These are phyloP conservation scores for Delphinapterus leucas DNA, from an alignment of 2,113 vertebrate species.

Conservation along the genomic window DNA sequence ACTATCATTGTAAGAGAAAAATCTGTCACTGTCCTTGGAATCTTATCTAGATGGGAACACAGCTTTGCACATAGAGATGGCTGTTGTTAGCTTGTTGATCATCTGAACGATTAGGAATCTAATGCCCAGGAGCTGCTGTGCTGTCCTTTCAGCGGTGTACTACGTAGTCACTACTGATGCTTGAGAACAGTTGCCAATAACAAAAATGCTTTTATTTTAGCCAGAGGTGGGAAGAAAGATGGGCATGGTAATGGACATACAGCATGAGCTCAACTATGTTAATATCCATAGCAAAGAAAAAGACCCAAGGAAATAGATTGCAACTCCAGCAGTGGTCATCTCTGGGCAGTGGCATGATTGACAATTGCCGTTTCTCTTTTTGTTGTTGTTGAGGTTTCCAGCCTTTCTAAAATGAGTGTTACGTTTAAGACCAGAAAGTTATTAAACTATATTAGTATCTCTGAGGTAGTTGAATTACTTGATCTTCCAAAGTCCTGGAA, in stretches of 20 bases:
- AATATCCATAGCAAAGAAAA: background rate
- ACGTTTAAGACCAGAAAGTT: background rate
- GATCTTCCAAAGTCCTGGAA: background rate
- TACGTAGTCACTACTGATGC: background rate
- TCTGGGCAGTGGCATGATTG: background rate
- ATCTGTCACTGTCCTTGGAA: background rate
- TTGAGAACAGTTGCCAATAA: background rate
- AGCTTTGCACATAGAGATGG: background rate
- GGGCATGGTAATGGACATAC: background rate
- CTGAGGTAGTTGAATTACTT: background rate
- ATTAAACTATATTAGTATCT: background rate
- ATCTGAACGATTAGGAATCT: background rate
- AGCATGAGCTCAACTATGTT: background rate
- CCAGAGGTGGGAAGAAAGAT: background rate
- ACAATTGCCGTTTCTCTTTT: background rate
- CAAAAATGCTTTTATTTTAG: background rate
- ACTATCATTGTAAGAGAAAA: background rate
- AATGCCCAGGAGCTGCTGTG: background rate
- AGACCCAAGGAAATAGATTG: background rate
- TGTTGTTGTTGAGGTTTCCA: background rate
- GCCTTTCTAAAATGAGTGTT: background rate
- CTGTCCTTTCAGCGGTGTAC: background rate
- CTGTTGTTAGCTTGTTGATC: background rate
- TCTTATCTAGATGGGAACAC: background rate
- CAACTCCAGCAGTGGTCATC: no score